phyloP scores from a whole-genome alignment of 2,797 vertebrate species.

The Anas acuta region DNA sequence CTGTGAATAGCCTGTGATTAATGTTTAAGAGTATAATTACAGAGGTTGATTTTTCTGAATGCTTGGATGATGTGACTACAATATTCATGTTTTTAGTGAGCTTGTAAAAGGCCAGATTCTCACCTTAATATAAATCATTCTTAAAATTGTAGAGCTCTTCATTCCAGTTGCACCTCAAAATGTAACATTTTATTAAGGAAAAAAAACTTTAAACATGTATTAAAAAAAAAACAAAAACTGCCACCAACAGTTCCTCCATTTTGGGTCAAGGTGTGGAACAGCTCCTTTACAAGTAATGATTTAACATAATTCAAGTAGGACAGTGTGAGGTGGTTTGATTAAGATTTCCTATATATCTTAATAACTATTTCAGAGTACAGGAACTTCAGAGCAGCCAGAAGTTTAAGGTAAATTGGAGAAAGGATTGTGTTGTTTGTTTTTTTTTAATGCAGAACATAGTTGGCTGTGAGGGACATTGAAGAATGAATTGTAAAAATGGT shows the following conservation, averaged over 20 bases:
- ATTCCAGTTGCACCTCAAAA: background rate
- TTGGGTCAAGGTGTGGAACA: background rate
- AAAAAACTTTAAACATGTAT: background rate
- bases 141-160: background rate
- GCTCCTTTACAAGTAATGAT: background rate
- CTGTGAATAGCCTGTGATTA: background rate
- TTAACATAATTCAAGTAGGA: background rate
- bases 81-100: background rate
- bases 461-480: background rate
- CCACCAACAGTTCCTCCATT: background rate
- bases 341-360: background rate
- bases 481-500: background rate
- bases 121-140: background rate
- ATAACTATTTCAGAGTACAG: background rate
- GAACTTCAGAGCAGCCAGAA: background rate
- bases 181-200: background rate
- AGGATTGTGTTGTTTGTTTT: background rate
- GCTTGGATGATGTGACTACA: background rate
- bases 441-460: background rate
- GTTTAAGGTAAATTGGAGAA: background rate
- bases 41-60: background rate
- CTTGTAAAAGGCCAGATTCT: background rate
- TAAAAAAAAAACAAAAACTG: background rate
- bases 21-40: background rate
- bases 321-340: background rate